phyloP scores from a whole-genome alignment of 2,888 invertebrate genomes.

The Glomeris marginata region DNA sequence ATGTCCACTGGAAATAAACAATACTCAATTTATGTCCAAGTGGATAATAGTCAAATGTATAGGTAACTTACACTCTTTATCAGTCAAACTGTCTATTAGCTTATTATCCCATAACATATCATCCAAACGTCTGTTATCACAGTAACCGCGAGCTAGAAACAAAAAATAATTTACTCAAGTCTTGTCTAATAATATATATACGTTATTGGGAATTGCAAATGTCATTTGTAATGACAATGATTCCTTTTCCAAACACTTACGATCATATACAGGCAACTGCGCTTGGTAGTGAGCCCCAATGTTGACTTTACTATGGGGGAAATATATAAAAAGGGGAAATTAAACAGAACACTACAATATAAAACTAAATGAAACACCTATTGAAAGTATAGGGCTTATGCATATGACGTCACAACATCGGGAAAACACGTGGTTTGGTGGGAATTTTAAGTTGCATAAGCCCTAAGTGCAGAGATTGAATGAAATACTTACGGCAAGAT shows the following conservation, averaged over 20 bases:
- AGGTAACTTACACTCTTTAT: conserved; percentile 50
- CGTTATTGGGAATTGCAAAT: conserved; percentile 9
- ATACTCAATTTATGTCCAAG: conserved; percentile 46
- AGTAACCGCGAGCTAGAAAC: conserved; percentile 21
- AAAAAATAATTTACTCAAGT: conserved; percentile 7
- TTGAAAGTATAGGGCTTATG: too few species aligned
- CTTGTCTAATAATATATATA: conserved; percentile 1
- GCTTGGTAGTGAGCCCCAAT: conserved; percentile 78
- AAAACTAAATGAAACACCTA: too few species aligned
- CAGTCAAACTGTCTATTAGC: conserved; percentile 51
- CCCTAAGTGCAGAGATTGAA: too few species aligned
- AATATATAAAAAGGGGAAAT: too few species aligned
- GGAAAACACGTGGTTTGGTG: too few species aligned
- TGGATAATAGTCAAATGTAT: not conserved
- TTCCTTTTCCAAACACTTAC: conserved; percentile 25
- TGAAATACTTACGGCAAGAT: too few species aligned
- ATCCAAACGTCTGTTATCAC: conserved; percentile 18
- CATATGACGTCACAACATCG: too few species aligned
- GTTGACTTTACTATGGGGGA: conserved; percentile 48
- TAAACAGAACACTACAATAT: too few species aligned
- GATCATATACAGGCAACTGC: conserved; percentile 44
- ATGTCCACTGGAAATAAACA: conserved; percentile 52
- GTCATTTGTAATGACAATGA: too few species aligned
- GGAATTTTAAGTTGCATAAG: too few species aligned
- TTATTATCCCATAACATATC: conserved; percentile 69